A percentile compares a stretch with the other conserved stretches of the same genome.
phyloP scores from a whole-genome alignment of 2,888 invertebrate genomes.

The Spodoptera exigua region DNA sequence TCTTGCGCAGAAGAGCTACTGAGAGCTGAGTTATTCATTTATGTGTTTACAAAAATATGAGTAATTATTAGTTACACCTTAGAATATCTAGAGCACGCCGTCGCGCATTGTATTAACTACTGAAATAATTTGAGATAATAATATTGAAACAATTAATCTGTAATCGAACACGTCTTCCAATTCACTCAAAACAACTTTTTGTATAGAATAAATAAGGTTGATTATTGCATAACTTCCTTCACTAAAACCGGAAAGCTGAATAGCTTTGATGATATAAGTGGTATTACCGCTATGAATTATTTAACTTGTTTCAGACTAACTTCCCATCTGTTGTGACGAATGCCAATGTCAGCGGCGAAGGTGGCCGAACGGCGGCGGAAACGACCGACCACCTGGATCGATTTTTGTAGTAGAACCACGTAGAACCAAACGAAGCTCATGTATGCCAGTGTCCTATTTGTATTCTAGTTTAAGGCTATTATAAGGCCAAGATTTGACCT shows the following conservation, averaged over 20 bases:
- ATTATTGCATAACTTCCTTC: slow-evolving; percentile 9
- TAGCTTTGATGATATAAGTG: slow-evolving; percentile 49
- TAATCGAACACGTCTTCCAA: neutral
- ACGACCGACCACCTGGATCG: slow-evolving; percentile 73
- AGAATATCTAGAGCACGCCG: too few species aligned
- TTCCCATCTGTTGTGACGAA: slow-evolving; percentile 53
- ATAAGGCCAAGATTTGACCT: slow-evolving; percentile 47
- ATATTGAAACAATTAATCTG: too few species aligned
- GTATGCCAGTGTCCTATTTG: slow-evolving; percentile 62
- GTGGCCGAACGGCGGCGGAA: slow-evolving; percentile 64
- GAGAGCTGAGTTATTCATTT: too few species aligned
- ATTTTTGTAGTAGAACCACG: slow-evolving; percentile 75
- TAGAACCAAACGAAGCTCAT: slow-evolving; percentile 74
- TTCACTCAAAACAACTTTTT: neutral
- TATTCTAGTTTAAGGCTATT: slow-evolving; percentile 67
- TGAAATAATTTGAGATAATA: too few species aligned
- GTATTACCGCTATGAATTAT: slow-evolving; percentile 55
- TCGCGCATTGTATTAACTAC: too few species aligned
- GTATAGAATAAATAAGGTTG: slow-evolving; percentile 6
- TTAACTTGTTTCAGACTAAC: slow-evolving; percentile 54
- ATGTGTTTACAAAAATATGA: too few species aligned
- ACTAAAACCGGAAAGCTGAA: slow-evolving; percentile 5
- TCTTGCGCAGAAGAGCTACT: too few species aligned
- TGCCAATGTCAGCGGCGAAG: slow-evolving; percentile 64
- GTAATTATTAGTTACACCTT: too few species aligned